Percentiles rank a stretch among this genome's conserved stretches.
These are phyloP conservation scores for Pelecanoides urinatrix DNA, from an alignment of 2,113 vertebrate genomes.

Conservation along the genomic window DNA sequence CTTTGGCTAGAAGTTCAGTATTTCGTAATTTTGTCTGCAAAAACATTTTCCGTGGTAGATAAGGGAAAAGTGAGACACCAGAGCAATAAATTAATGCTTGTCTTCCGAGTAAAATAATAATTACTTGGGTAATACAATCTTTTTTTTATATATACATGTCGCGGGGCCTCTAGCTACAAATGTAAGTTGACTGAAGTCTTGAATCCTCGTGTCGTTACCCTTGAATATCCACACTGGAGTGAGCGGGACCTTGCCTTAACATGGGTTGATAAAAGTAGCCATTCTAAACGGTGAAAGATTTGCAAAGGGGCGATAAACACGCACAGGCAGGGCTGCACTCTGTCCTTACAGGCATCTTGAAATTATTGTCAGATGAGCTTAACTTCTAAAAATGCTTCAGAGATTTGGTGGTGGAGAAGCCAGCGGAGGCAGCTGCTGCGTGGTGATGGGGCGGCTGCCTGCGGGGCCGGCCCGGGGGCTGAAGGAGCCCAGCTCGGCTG, in stretches of 20 bases:
- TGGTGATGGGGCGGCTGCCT: neutral
- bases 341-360: neutral
- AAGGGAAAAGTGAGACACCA: neutral
- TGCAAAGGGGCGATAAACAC: neutral
- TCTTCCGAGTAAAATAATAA: neutral
- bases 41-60: neutral
- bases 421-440: neutral
- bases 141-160: neutral
- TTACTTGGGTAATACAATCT: neutral
- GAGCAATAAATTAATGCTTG: neutral
- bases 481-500: neutral
- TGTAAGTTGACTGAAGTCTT: neutral
- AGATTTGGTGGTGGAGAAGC: neutral
- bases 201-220: rapidly evolving
- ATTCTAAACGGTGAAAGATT: neutral
- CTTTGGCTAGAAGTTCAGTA: neutral
- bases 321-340: neutral
- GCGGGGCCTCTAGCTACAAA: neutral
- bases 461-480: neutral
- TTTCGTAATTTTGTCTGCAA: neutral
- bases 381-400: neutral
- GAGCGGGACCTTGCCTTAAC: neutral
- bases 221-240: neutral
- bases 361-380: neutral
- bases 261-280: neutral